Conservation (phyloP, 2,113 vertebrate genomes). For the Lagenorhynchus albirostris region DNA sequence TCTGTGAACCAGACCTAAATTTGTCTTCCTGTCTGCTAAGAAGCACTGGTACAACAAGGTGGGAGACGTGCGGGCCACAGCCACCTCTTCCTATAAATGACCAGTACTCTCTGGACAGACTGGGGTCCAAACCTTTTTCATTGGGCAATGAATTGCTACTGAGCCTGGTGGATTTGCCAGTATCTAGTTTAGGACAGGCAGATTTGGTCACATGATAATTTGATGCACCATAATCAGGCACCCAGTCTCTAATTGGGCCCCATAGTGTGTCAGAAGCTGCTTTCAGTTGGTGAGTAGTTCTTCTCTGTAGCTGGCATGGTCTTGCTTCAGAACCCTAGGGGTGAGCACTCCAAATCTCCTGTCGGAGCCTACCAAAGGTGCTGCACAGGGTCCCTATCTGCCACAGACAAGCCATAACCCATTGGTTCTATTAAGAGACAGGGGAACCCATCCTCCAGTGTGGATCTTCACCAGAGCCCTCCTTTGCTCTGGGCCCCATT, state of each 20-base stretch:
- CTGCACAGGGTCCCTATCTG: neutral
- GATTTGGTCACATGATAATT: neutral
- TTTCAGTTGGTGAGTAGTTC: neutral
- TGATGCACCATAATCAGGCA: neutral
- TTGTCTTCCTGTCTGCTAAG: neutral
- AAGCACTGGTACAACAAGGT: neutral
- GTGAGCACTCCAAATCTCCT: neutral
- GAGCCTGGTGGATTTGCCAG: neutral
- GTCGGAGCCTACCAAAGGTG: neutral
- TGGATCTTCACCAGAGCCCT: neutral
- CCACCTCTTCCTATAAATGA: neutral
- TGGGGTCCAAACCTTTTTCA: neutral
- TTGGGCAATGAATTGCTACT: neutral
- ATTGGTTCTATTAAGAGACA: neutral
- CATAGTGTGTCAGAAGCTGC: neutral
- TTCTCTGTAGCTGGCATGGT: neutral
- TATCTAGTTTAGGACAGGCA: neutral
- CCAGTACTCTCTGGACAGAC: neutral
- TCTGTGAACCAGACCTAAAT: neutral
- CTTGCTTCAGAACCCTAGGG: neutral
- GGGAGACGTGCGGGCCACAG: neutral
- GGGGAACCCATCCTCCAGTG: neutral
- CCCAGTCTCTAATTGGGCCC: neutral
- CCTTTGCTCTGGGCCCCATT: neutral
- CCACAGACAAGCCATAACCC: neutral